Conservation (phyloP, 35 echinoderm and acorn worm genomes). For the Heliocidaris tuberculata region DNA sequence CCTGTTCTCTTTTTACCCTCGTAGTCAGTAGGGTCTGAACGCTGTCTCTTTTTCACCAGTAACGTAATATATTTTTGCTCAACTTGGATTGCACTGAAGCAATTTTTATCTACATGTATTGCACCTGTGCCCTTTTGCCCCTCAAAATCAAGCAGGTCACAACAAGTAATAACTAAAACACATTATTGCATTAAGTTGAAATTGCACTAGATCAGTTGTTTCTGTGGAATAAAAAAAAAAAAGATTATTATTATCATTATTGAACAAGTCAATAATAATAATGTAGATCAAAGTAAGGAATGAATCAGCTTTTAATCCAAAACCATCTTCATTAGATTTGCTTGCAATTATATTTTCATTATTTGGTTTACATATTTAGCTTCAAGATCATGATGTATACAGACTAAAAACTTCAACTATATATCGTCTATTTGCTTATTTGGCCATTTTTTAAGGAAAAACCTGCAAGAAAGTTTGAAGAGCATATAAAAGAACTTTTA, state of each 20-base stretch:
- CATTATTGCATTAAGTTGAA: no score
- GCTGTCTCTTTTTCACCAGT: no score
- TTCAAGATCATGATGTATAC: neutral
- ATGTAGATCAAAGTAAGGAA: neutral
- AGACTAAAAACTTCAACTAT: neutral
- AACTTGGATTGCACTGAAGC: no score
- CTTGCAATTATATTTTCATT: neutral
- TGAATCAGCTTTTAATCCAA: no score
- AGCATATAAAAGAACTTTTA: neutral
- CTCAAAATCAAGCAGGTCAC: no score
- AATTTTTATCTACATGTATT: no score
- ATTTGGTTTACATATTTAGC: neutral
- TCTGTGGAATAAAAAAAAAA: neutral
- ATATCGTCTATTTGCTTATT: neutral
- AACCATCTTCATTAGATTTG: neutral
- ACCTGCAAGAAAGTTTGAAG: neutral
- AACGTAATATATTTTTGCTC: no score
- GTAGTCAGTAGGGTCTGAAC: no score
- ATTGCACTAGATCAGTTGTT: no score
- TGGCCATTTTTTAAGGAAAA: neutral
- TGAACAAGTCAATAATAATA: neutral
- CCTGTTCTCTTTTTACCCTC: no score
- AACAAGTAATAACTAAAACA: no score
- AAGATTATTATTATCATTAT: neutral
- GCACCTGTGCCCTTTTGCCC: no score